phyloP scores from a whole-genome alignment of 2,888 invertebrate genomes.

The Spilosoma lubricipeda region DNA sequence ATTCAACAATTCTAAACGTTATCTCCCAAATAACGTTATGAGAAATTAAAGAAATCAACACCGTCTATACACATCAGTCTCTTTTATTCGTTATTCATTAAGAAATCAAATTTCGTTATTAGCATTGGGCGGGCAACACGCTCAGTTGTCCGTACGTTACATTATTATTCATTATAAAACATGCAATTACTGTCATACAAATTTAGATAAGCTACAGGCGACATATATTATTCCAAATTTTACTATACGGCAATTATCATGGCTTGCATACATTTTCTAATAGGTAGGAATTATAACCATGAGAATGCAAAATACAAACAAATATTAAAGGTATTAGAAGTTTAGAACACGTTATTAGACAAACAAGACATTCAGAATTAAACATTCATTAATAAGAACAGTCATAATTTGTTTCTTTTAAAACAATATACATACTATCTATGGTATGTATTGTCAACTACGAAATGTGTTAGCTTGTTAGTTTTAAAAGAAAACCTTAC shows the following conservation, averaged over 20 bases:
- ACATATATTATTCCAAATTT: not conserved
- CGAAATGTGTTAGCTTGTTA: conserved; percentile 39
- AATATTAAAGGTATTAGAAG: conserved; percentile 8
- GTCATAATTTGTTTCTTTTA: conserved; percentile 6
- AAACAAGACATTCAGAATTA: conserved; percentile 13
- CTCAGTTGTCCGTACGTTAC: conserved; percentile 41
- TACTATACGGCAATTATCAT: not conserved
- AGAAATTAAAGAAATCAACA: not conserved
- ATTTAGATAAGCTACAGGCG: conserved; percentile 19
- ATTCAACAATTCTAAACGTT: not conserved
- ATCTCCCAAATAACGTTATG: not conserved
- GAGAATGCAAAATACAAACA: conserved; percentile 10
- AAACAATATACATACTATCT: conserved; percentile 4
- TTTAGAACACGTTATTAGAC: conserved; percentile 10
- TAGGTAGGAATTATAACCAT: conserved; percentile 1
- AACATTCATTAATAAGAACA: conserved; percentile 12
- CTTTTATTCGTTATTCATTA: conserved; percentile 3
- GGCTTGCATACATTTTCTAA: not conserved
- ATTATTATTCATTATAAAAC: conserved; percentile 23
- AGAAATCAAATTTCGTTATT: conserved; percentile 24
- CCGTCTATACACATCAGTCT: conserved; percentile 3
- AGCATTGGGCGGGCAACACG: conserved; percentile 42
- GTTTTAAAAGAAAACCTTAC: conserved; percentile 35
- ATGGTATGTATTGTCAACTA: conserved; percentile 6
- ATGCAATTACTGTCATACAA: conserved; percentile 38